Evolutionary conservation across 2,113 vertebrate genomes (phyloP), one percentile per base, ranked within the genome.

Genomic region (Myotis brandtii): DNA sequence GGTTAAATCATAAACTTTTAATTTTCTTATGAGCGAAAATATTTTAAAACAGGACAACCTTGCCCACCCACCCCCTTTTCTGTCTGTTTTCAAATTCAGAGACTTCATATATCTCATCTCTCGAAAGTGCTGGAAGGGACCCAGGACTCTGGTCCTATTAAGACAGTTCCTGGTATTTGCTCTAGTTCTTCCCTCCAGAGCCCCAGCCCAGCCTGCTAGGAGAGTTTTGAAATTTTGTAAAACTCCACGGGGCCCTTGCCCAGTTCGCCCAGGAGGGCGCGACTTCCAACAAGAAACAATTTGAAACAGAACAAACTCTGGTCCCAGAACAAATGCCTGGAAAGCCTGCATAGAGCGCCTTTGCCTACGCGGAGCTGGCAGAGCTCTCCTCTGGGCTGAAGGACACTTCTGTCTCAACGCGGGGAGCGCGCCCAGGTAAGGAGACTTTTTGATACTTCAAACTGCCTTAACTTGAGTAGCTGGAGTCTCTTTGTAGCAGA

Each of bases 1-100:
- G 37, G 62, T 46, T 13, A 92, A 83, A 59, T 62, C 6, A 27
- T 62, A 67, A 76, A 89, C 52, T 91, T 89, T 52, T 67, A 34
- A 50, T 34, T 95, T 86, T 54, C 56, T 93, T 85, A 84, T 79
- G 77, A 77, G 48, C 48, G 69, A 94, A 89, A 72, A 14, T 67
- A 48, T 50, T 64, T 40, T 75, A 59, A 67, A 52, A n/a, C 34
- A 46, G 70, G 48, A 32, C 17, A 59, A 11, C 18, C 2, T 34
- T n/a, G 21, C 10, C n/a, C n/a, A n/a, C n/a, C 37, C 16, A 17
- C 12, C 76, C 5, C 10, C 1, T 37, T 79, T 82, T 82, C 48
- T 17, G 43, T 46, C 13, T 64, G 13, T 84, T 91, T 88, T 77
- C 89, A 77, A 88, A 82, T 82, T 13, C 86, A 54, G 67, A 81